Evolutionary conservation across 2,797 vertebrate species (phyloP).

Genomic region (Sus cebifrons): DNA sequence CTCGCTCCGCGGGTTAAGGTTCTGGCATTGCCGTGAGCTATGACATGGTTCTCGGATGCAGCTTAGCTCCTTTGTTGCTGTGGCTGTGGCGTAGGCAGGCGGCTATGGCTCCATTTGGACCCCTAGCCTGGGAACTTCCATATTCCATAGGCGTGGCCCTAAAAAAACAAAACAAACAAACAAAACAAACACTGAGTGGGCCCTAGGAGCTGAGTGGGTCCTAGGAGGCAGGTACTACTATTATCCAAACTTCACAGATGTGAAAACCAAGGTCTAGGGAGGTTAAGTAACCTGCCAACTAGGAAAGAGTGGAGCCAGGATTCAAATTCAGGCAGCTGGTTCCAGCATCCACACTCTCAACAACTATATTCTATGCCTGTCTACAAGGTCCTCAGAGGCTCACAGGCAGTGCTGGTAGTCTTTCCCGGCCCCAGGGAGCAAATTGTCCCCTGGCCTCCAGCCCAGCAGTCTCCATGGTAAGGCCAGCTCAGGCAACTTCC

Average conservation of each 20-base stretch:
- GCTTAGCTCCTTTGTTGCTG: too few species aligned
- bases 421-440: background rate
- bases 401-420: background rate
- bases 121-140: too few species aligned
- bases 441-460: background rate
- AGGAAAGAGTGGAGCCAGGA: background rate
- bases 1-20: too few species aligned
- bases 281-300: background rate
- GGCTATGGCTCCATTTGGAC: too few species aligned
- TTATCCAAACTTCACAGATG: background rate
- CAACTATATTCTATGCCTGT: background rate
- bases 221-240: background rate
- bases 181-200: background rate
- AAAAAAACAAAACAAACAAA: too few species aligned
- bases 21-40: too few species aligned
- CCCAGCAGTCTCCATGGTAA: background rate
- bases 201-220: background rate
- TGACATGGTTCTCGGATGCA: too few species aligned
- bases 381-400: background rate
- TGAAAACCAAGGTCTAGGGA: background rate
- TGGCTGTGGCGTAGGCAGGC: too few species aligned
- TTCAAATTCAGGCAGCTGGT: background rate
- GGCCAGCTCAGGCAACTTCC: background rate
- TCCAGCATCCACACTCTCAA: background rate
- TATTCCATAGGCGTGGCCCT: too few species aligned